Base-by-base conservation (phyloP, 1,140 invertebrate species). In the Drosophila ogumai region DNA sequence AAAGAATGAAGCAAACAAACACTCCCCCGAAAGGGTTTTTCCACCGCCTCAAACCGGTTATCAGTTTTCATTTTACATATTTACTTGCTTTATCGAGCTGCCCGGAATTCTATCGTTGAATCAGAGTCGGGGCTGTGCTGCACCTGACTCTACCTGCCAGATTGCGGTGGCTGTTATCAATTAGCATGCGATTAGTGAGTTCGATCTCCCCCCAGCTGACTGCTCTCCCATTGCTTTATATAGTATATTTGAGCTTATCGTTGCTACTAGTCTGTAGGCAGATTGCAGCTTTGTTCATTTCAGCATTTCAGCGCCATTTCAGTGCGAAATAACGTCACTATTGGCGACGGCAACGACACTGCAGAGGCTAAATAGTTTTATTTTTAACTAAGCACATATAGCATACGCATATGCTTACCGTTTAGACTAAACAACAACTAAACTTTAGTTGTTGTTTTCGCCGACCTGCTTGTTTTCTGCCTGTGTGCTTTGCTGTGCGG, bases 351-450 rank as follows among this genome's bases (percentile, higher is more conserved):
- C 79, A 87, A 88, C 84, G 80, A 80, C 73, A 75, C 52, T 49
- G 55, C 36, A 74, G 56, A 84, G 84, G 84, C 82, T 88, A 80
- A 84, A 87, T 82, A 84, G 84, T 84, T 86, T 84, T 87, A 87
- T 87, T 84, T 80, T 74, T 84, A 87, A 81, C 50, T 50, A 61
- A 58, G 41, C 67, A 76, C 56, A 61, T 58, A 59, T 69, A 38
- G 46, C 25, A 19, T 64, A n/a, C 43, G 22, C 67, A 43, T 59
- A 49, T 25, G 25, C 41, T 60, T 44, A 44, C 25, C 58, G 32
- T 67, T 73, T 58, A n/a, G n/a, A n/a, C n/a, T n/a, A n/a, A n/a
- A n/a, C n/a, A n/a, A n/a, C n/a, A n/a, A n/a, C n/a, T n/a, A n/a
- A n/a, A n/a, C n/a, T n/a, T n/a, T n/a, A 57, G 52, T 75, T 58